These are phyloP conservation scores for Scortum barcoo DNA, from an alignment of 2,113 vertebrate species.

Conservation along the genomic window DNA sequence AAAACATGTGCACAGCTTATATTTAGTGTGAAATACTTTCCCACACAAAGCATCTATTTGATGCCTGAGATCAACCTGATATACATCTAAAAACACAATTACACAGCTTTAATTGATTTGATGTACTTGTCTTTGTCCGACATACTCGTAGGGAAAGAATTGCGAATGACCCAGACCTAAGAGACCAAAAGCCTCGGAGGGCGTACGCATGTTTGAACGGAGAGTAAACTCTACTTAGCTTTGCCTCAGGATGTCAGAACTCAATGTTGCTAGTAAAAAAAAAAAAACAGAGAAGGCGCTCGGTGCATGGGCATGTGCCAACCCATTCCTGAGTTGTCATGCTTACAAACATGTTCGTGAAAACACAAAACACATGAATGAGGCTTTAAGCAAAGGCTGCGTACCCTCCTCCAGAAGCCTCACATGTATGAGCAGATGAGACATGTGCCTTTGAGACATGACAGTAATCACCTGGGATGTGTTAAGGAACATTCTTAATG, in stretches of 20 bases:
- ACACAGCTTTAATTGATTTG: background rate
- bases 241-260: slow-evolving; percentile 22
- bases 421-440: slow-evolving; percentile 7
- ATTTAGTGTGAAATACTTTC: slow-evolving; percentile 1
- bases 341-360: slow-evolving; percentile 35
- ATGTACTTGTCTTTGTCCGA: slow-evolving; percentile 12
- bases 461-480: slow-evolving; percentile 53
- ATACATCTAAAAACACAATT: slow-evolving; percentile 6
- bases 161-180: background rate
- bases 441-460: slow-evolving; percentile 40
- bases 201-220: slow-evolving; percentile 34
- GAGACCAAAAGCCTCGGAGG: slow-evolving; percentile 9
- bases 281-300: too few species aligned
- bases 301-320: slow-evolving; percentile 9
- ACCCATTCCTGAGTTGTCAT: slow-evolving; percentile 15
- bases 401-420: slow-evolving; percentile 4
- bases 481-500: slow-evolving; percentile 32
- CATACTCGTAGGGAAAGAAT: slow-evolving; percentile 14
- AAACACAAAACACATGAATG: slow-evolving; percentile 22
- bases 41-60: background rate
- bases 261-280: slow-evolving; percentile 13
- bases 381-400: background rate
- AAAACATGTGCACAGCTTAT: slow-evolving; percentile 15
- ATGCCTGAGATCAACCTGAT: slow-evolving; percentile 4
- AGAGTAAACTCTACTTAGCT: background rate